A percentile compares a stretch with the other conserved stretches of the same genome.
phyloP scores from a whole-genome alignment of 1,140 invertebrate species.

The Odontomachus brunneus region DNA sequence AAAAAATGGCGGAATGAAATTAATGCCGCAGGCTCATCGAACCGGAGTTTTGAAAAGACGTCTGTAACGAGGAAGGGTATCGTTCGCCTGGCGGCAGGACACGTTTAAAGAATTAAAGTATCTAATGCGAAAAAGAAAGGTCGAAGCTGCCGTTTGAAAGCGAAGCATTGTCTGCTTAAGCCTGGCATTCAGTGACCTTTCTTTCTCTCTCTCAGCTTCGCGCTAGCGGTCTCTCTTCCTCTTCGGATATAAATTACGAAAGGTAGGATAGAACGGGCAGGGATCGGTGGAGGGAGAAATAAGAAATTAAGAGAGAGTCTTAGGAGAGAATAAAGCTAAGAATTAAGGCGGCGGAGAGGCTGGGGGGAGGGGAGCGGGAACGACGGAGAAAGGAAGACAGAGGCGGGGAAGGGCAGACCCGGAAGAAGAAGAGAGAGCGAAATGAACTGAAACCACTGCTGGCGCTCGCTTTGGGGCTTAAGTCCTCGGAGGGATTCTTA shows the following conservation, averaged over 20 bases:
- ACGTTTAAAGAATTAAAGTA: slow-evolving; percentile 85
- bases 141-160: slow-evolving; percentile 84
- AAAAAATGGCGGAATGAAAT: slow-evolving; percentile 40
- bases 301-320: slow-evolving; percentile 86
- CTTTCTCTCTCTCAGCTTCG: slow-evolving; percentile 48
- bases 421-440: slow-evolving; percentile 68
- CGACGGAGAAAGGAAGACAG: slow-evolving; percentile 50
- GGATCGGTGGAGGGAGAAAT: slow-evolving; percentile 82
- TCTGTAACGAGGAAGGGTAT: slow-evolving; percentile 55
- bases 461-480: slow-evolving; percentile 81
- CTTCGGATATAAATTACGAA: slow-evolving; percentile 83
- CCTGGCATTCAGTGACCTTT: slow-evolving; percentile 82
- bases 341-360: slow-evolving; percentile 83
- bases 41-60: slow-evolving; percentile 55
- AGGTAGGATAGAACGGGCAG: slow-evolving; percentile 72
- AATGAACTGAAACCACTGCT: slow-evolving; percentile 80
- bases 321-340: slow-evolving; percentile 86
- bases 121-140: slow-evolving; percentile 85
- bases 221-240: slow-evolving; percentile 68
- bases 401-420: slow-evolving; percentile 56
- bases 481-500: slow-evolving; percentile 85
- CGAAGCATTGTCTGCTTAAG: slow-evolving; percentile 85
- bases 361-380: slow-evolving; percentile 60
- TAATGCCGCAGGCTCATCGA: slow-evolving; percentile 50
- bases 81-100: slow-evolving; percentile 71